Evolutionary conservation across 1,140 invertebrate genomes (phyloP), one percentile per base, ranked within the genome.

Genomic region (Philaenus spumarius): DNA sequence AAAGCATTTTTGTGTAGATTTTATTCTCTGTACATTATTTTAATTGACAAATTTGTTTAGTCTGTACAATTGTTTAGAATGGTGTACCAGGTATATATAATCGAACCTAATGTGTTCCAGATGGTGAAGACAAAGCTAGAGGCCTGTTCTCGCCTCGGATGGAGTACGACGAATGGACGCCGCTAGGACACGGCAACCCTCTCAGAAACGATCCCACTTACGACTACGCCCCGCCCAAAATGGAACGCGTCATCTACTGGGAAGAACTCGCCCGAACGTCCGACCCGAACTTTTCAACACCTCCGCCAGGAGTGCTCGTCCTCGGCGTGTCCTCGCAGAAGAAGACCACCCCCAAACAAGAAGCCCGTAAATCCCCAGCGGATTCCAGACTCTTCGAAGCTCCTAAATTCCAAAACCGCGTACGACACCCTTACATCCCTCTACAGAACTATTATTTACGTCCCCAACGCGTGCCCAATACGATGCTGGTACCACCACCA

Each of bases 191-290:
- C 35, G 85, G 86, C 1, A 85, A 89, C 70, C 86, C 86, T 0
- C 66, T 89, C 20, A 85, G 86, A 63, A 88, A 89, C 65, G 86
- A 89, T 69, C 86, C 87, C 1, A 89, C 86, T 2, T 89, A 84
- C 65, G 86, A 88, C 65, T 89, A 89, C 66, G 85, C 87, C 19
- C 87, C 86, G 1, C 86, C 87, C 2, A 80, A 86, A 2, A 68
- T 89, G 24, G 86, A 88, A 26, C 73, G 79, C 17, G 86, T 89
- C 12, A 85, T 85, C 61, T 89, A 89, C 64, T 89, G 87, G 86
- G 72, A 83, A 14, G 67, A 72, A 46, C 70, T 76, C 26, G 62
- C 70, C 20, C 67, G 74, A 35, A 70, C 71, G 62, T 67, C 72
- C 15, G 75, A 80, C 43, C 58, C 65, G 7, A 46, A 63, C 61